Conservation (phyloP, 2,888 invertebrate genomes). For the Augochlorella aurata region DNA sequence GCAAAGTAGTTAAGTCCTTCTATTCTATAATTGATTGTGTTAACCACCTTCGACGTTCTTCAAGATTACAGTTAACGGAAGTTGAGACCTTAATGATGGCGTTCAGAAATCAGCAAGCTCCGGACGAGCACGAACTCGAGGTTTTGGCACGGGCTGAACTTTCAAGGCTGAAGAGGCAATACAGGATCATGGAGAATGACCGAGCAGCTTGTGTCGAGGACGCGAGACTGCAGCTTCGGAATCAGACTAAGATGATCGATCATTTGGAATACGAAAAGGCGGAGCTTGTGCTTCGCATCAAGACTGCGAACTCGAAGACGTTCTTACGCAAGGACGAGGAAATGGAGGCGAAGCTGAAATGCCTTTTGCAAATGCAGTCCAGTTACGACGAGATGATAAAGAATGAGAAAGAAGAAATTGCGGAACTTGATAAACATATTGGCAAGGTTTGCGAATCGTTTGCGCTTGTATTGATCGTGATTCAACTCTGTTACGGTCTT, state of each 20-base stretch:
- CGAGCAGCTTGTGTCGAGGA: slow-evolving; percentile 88
- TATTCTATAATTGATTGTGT: not conserved
- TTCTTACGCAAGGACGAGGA: slow-evolving; percentile 84
- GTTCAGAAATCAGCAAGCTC: slow-evolving; percentile 77
- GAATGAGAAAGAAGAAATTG: slow-evolving; percentile 83
- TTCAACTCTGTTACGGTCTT: not conserved
- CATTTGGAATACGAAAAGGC: slow-evolving; percentile 86
- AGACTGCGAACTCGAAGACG: slow-evolving; percentile 83
- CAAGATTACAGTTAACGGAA: slow-evolving; percentile 7
- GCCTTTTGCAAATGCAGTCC: slow-evolving; percentile 84
- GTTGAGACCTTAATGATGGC: slow-evolving; percentile 71
- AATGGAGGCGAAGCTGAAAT: slow-evolving; percentile 83
- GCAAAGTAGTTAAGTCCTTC: not conserved
- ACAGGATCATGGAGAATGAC: slow-evolving; percentile 92
- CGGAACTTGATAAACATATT: slow-evolving; percentile 83
- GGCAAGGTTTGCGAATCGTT: slow-evolving; percentile 80
- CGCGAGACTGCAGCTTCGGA: slow-evolving; percentile 86
- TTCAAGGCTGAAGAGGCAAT: slow-evolving; percentile 90
- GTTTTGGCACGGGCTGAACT: slow-evolving; percentile 91
- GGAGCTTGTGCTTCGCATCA: slow-evolving; percentile 85
- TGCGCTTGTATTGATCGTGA: not conserved
- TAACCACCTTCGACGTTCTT: not conserved
- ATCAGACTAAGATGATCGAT: slow-evolving; percentile 86
- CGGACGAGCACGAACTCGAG: slow-evolving; percentile 89
- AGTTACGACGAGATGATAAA: slow-evolving; percentile 83